Evolutionary conservation across 2,888 invertebrate species (phyloP), one percentile per base, ranked within the genome.

Genomic region (Cryptophagus acutangulus): DNA sequence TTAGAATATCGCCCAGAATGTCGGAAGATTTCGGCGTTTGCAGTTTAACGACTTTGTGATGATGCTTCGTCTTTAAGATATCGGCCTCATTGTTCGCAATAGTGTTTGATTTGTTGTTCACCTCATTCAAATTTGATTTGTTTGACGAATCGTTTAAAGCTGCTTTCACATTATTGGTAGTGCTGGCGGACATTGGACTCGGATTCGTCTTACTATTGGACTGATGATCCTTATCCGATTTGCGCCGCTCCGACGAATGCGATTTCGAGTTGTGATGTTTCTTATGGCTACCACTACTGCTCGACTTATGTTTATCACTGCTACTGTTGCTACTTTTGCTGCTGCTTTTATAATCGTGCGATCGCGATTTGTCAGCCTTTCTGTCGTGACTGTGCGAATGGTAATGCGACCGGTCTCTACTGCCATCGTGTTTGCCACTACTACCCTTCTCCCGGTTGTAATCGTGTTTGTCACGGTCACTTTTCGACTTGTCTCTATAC

Each of bases 1-100:
- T 68, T 33, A 69, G 48, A 41, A 69, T 69, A 56, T 69, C 68
- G 31, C 69, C 69, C 30, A 69, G 57, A 31, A 69, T 56, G 48
- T 69, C 69, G 12, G 66, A 59, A 4, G 65, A 65, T 37, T 61
- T 61, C 12, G 63, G 61, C 28, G 56, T 51, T 41, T 57, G 43
- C 33, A 60, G 55, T 51, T 65, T 64, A 33, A 61, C 50, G 26
- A 48, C 45, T 52, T 60, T 63, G 31, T 51, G 43, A n/a, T n/a
- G n/a, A n/a, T n/a, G n/a, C n/a, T n/a, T n/a, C n/a, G n/a, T n/a
- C n/a, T n/a, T n/a, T n/a, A n/a, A n/a, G n/a, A n/a, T n/a, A n/a
- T n/a, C n/a, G n/a, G n/a, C n/a, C n/a, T n/a, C n/a, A n/a, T n/a
- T n/a, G n/a, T n/a, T n/a, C n/a, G n/a, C n/a, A n/a, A 26, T 12